Percentiles rank a stretch among this genome's conserved stretches.
Conservation (phyloP, 2,113 vertebrate species). For the Neogale vison region DNA sequence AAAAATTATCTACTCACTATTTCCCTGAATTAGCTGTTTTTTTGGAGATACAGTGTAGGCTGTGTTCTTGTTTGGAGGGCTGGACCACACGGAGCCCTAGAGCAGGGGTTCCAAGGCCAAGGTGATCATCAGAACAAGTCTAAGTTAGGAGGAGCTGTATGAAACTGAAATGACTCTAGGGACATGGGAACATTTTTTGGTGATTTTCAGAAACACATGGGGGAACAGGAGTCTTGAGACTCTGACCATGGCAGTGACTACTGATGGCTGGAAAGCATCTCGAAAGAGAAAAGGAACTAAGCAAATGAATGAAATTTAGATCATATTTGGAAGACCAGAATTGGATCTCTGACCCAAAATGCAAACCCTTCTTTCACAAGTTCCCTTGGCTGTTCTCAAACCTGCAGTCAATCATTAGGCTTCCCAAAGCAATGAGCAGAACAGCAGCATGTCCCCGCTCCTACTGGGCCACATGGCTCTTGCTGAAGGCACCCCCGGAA, state of each 20-base stretch:
- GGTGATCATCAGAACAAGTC: too few relatives aligned
- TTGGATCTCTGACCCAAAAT: neutral
- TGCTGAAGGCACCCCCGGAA: neutral
- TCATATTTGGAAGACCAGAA: neutral
- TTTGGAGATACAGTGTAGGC: neutral
- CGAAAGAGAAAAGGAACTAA: neutral
- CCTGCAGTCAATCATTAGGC: neutral
- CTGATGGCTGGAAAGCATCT: neutral
- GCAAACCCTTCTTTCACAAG: neutral
- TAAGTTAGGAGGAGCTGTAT: fast-evolving
- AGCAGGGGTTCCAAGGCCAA: neutral
- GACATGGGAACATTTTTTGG: neutral
- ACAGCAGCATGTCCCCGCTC: neutral
- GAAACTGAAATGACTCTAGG: too few relatives aligned
- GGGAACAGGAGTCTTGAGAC: neutral
- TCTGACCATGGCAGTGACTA: neutral
- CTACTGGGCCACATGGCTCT: neutral
- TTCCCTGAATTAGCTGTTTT: neutral
- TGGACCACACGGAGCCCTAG: neutral
- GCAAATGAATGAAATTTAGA: neutral
- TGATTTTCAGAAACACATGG: neutral
- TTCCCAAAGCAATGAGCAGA: neutral
- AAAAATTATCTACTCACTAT: neutral
- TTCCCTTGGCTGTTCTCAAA: slow-evolving; percentile 1
- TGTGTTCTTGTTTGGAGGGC: neutral